Evolutionary conservation across 2,888 invertebrate genomes (phyloP).

Genomic region (Drosophila borborema): DNA sequence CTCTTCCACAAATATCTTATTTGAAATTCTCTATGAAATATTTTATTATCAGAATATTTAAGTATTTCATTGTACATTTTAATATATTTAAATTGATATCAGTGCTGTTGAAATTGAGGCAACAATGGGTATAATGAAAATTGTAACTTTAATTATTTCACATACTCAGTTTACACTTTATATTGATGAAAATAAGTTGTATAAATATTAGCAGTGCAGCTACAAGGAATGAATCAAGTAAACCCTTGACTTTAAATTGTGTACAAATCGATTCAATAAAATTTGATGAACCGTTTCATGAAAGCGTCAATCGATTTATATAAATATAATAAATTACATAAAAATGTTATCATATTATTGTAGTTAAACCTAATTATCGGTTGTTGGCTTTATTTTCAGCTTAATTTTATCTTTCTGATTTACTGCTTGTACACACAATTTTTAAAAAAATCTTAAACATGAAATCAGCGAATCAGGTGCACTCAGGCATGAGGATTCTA

Average conservation of each 20-base stretch:
- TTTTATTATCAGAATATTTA: constrained; percentile 36
- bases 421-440: constrained; percentile 69
- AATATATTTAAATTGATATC: constrained; percentile 39
- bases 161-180: constrained; percentile 78
- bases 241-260: constrained; percentile 77
- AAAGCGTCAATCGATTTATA: constrained; percentile 74
- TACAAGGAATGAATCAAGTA: constrained; percentile 83
- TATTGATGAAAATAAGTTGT: constrained; percentile 78
- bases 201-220: constrained; percentile 82
- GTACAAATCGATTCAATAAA: constrained; percentile 71
- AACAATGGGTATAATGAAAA: constrained; percentile 72
- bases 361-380: constrained; percentile 71
- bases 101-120: constrained; percentile 55
- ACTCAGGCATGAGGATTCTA: constrained; percentile 59
- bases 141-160: constrained; percentile 79
- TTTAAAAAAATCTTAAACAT: constrained; percentile 65
- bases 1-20: constrained; percentile 9
- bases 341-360: constrained; percentile 76
- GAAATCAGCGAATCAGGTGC: constrained; percentile 60
- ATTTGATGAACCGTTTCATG: constrained; percentile 66
- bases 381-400: constrained; percentile 68
- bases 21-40: constrained; percentile 31
- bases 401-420: constrained; percentile 56
- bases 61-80: constrained; percentile 31
- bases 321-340: constrained; percentile 83